Base-by-base conservation (phyloP, 2,888 invertebrate species). In the Ormyrus pomaceus region DNA sequence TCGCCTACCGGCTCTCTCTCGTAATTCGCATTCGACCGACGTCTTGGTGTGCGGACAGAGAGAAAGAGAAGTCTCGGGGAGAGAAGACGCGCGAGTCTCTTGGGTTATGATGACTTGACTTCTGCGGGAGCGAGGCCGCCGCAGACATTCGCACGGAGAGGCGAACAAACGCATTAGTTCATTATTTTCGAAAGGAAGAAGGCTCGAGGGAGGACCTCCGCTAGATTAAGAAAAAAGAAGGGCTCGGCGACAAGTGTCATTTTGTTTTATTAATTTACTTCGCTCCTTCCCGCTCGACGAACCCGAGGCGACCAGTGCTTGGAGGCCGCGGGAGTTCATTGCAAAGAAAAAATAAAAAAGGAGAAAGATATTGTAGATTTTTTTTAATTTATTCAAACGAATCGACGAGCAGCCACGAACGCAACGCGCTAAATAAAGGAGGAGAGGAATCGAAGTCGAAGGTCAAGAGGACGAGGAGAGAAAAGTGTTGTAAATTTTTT, bases 11-110 rank as follows among this genome's bases (percentile, higher is more conserved):
- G 87, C 95, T 95, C 95, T 95, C 95, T 95, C 77, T 62, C 53
- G 75, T 95, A 94, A 95, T 95, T 95, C 95, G 95, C 95, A 95
- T 95, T 95, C 96, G 96, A 96, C 95, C 96, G 96, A 96, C 96
- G 96, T 96, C 96, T 96, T 95, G 95, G 94, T 94, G 89, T 87
- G 48, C 77, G 82, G 58, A 76, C 79, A 69, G 71, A 78, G 70
- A 77, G 72, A 76, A 73, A 68, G 76, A 82, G 71, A 75, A 89
- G 88, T 89, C 89, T 90, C 89, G 89, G 92, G 90, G 88, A 91
- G 88, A 73, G 56, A 34, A 48, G 55, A 61, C 85, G 58, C 71
- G 69, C 80, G 77, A 59, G 69, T 45, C 92, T 91, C 92, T 94
- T 93, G 68, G 73, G 93, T 93, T 93, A 94, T 93, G 93, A 95